Conservation (phyloP, 2,113 vertebrate species). For the Aegotheles bennettii region DNA sequence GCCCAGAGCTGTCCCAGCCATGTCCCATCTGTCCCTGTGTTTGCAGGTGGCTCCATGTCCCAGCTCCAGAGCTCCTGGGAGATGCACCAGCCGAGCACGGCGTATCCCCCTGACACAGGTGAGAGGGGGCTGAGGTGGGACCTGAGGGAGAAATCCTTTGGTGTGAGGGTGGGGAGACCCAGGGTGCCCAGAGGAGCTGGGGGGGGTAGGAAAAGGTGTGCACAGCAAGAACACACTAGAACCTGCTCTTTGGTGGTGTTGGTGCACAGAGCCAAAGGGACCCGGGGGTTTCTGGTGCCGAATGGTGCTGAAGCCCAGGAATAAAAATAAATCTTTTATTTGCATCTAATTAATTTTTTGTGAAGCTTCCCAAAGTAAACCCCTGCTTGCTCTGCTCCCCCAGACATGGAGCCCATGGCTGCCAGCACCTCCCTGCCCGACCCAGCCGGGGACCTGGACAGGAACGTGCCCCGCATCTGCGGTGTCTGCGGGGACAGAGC, state of each 20-base stretch:
- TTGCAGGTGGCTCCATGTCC: constrained; percentile 42
- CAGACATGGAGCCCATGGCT: constrained; percentile 81
- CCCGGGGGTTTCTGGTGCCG: too few relatives aligned
- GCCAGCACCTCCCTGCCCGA: constrained; percentile 81
- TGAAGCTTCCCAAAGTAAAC: not conserved
- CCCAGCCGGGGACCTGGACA: constrained; percentile 76
- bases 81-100: not conserved
- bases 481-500: constrained; percentile 95
- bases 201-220: too few relatives aligned
- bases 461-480: constrained; percentile 87
- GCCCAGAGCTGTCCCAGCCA: not conserved
- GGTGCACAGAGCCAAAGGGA: too few relatives aligned
- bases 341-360: not conserved
- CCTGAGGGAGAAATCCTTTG: too few relatives aligned
- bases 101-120: not conserved
- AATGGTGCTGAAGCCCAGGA: too few relatives aligned
- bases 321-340: not conserved
- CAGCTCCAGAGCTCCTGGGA: constrained; percentile 22
- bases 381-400: not conserved
- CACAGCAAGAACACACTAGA: too few relatives aligned
- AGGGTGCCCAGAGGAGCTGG: too few relatives aligned
- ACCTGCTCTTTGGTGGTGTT: too few relatives aligned
- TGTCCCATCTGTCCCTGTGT: not conserved
- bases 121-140: too few relatives aligned
- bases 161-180: too few relatives aligned